phyloP scores from a whole-genome alignment of 2,113 vertebrate species.

The Ceratotherium simum region DNA sequence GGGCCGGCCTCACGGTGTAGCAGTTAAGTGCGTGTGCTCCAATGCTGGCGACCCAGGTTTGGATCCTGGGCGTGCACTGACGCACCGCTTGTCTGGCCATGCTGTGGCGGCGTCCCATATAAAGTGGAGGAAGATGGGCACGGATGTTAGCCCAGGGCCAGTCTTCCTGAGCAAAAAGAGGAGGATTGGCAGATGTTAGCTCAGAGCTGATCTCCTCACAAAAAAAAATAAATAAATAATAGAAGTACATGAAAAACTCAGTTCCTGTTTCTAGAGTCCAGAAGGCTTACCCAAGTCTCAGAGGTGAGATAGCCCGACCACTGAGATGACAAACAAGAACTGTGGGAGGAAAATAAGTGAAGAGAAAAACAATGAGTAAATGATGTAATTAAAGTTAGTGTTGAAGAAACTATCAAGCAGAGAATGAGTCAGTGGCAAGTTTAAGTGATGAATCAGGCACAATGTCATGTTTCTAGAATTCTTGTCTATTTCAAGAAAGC shows the following conservation, averaged over 20 bases:
- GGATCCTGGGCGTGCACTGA: too few species aligned
- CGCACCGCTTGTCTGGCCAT: too few species aligned
- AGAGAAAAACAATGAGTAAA: constrained; percentile 50
- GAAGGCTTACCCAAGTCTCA: not conserved
- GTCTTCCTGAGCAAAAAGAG: too few species aligned
- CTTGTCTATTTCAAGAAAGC: constrained; percentile 72
- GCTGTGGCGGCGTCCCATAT: too few species aligned
- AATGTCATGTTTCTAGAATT: constrained; percentile 62
- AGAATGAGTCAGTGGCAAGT: constrained; percentile 72
- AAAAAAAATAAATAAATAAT: too few species aligned
- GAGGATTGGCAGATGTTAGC: too few species aligned
- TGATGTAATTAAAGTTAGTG: constrained; percentile 77
- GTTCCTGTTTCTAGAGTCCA: not conserved
- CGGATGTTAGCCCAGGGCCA: too few species aligned
- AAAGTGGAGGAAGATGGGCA: too few species aligned
- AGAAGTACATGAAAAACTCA: not conserved
- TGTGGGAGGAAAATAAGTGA: constrained; percentile 6
- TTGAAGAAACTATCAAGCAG: constrained; percentile 65
- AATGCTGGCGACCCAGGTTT: too few species aligned
- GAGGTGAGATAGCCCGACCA: not conserved
- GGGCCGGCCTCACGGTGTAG: too few species aligned
- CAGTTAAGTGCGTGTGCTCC: too few species aligned
- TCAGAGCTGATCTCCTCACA: too few species aligned
- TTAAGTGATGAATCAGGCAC: constrained; percentile 62
- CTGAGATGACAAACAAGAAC: constrained; percentile 26